These are phyloP conservation scores for Oncorhynchus kisutch DNA, from an alignment of 2,113 vertebrate genomes.

Conservation along the genomic window DNA sequence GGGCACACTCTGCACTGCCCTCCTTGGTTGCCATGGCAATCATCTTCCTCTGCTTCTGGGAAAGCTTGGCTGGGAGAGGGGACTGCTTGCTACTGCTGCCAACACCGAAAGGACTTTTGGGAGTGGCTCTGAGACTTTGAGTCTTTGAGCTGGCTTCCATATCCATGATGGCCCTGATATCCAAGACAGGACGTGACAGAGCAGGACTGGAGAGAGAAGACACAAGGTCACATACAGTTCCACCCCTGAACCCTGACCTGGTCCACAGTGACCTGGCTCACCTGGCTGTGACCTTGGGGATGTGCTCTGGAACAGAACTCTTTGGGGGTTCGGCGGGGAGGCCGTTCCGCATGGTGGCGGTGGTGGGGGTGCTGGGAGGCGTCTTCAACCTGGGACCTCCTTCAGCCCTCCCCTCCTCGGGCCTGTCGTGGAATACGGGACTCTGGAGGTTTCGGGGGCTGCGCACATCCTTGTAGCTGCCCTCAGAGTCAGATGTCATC, in stretches of 20 bases:
- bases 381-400: slow-evolving; percentile 62
- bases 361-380: slow-evolving; percentile 70
- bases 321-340: slow-evolving; percentile 54
- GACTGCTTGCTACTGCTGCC: slow-evolving; percentile 69
- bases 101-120: slow-evolving; percentile 74
- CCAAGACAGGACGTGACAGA: slow-evolving; percentile 81
- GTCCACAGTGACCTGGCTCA: slow-evolving; percentile 20
- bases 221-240: slow-evolving; percentile 32
- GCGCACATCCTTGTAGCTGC: slow-evolving; percentile 84
- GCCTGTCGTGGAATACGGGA: slow-evolving; percentile 80
- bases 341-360: slow-evolving; percentile 56
- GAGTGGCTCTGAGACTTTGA: slow-evolving; percentile 78
- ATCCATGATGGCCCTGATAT: slow-evolving; percentile 95
- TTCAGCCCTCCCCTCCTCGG: slow-evolving; percentile 71
- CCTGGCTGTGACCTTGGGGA: slow-evolving; percentile 58
- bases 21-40: slow-evolving; percentile 89
- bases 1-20: slow-evolving; percentile 65
- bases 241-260: not conserved
- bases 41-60: slow-evolving; percentile 97
- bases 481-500: slow-evolving; percentile 93
- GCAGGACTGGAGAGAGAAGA: slow-evolving; percentile 66
- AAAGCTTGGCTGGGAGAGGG: slow-evolving; percentile 81
- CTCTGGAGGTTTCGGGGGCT: slow-evolving; percentile 92
- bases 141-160: slow-evolving; percentile 83
- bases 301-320: slow-evolving; percentile 76